Percentiles rank a stretch among this genome's conserved stretches.
phyloP scores from a whole-genome alignment of 2,113 vertebrate species.

The Malurus alboscapulatus region DNA sequence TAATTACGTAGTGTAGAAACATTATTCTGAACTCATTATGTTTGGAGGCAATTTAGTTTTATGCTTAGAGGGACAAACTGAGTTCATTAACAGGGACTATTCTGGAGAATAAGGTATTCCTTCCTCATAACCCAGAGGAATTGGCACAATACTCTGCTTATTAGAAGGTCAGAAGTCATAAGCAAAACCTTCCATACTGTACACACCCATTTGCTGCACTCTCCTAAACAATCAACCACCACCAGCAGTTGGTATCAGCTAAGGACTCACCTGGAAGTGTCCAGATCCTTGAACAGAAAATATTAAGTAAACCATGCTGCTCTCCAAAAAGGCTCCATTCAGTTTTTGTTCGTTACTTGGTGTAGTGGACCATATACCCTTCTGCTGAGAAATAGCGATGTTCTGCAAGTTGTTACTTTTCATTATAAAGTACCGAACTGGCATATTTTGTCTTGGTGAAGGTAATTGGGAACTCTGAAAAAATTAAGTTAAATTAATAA shows the following conservation, averaged over 20 bases:
- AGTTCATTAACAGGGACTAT: neutral
- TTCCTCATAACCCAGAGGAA: neutral
- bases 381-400: conserved; percentile 89
- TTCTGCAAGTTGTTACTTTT: conserved; percentile 89
- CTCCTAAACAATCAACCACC: neutral
- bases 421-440: conserved; percentile 89
- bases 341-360: conserved; percentile 86
- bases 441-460: conserved; percentile 68
- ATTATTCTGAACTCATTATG: neutral
- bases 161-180: neutral
- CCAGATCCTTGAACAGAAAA: conserved; percentile 95
- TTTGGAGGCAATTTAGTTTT: neutral
- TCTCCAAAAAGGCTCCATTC: conserved; percentile 83
- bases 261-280: conserved; percentile 86
- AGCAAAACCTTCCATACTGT: neutral
- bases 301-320: conserved; percentile 81
- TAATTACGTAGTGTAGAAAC: neutral
- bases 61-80: neutral
- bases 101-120: neutral
- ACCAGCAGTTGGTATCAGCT: neutral
- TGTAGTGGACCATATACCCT: conserved; percentile 90
- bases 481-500: neutral
- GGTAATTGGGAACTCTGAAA: conserved; percentile 71
- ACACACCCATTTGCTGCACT: neutral
- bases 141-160: neutral